Evolutionary conservation across 2,797 vertebrate genomes (phyloP), one percentile per base, ranked within the genome.

Genomic region (Chaetodon trifasciatus): DNA sequence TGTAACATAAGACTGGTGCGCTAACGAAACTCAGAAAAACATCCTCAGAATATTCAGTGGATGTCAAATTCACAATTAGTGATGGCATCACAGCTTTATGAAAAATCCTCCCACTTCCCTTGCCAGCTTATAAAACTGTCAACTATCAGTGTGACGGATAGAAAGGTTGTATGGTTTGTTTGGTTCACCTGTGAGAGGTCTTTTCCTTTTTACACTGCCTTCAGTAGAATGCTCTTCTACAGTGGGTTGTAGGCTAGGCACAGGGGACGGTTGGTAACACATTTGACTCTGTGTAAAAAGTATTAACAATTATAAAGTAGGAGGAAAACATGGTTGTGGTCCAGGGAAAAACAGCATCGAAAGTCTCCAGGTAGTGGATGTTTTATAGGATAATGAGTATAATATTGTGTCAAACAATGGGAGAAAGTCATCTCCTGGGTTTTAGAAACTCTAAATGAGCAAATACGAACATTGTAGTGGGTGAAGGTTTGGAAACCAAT

Each of bases 371-470:
- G 47, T 32, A 35, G 32, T 16, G 1, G 28, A 46, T 74, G 55
- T 77, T 71, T 64, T 37, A 47, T 60, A 19, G 12, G 61, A 52
- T 56, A 62, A 70, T 79, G 47, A 62, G n/a, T 60, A 10, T 44
- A 19, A 66, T 70, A 66, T 21, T 23, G 37, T 53, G 23, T 74
- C 5, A 58, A 39, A 47, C 55, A 39, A 28, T 55, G 44, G 40
- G 52, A 55, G n/a, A 47, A 76, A 56, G 56, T 24, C 46, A 68
- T 64, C 50, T 57, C 28, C 23, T 56, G 53, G 28, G 23, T 55
- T 70, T 63, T 28, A 24, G 1, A 65, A n/a, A 60, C 2, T 12
- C 3, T 17, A 7, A 49, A 61, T 47, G 28, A 39, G 56, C 15
- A 62, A 23, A 68, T 35, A 28, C 6, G 52, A 8, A 62, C 6